Percentiles rank a stretch among this genome's conserved stretches.
Evolutionary conservation across 1,140 invertebrate genomes (phyloP).

Genomic region (Drosophila micromelanica): DNA sequence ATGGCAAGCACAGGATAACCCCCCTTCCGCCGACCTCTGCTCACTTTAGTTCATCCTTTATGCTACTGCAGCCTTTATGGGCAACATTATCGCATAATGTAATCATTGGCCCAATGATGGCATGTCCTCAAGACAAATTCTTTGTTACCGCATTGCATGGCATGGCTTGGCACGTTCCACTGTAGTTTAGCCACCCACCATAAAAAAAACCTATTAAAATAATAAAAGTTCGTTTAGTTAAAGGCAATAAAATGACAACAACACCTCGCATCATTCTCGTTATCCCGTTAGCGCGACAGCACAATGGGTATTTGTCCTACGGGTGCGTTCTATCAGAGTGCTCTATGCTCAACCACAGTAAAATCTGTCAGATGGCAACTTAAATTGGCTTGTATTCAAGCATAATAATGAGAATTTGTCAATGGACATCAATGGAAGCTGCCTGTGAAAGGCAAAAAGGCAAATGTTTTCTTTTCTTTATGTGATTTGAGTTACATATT

Average conservation of each 20-base stretch:
- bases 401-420: conserved; percentile 4
- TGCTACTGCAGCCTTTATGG: conserved; percentile 65
- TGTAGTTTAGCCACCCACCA: neutral
- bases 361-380: conserved; percentile 6
- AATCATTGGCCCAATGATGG: conserved; percentile 80
- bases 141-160: conserved; percentile 63
- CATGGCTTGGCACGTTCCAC: conserved; percentile 2
- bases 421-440: neutral
- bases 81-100: conserved; percentile 82
- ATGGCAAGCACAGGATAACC: conserved; percentile 62
- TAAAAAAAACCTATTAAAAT: conserved; percentile 67
- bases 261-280: conserved; percentile 45
- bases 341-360: conserved; percentile 13
- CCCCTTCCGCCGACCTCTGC: conserved; percentile 1
- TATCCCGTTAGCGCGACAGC: conserved; percentile 9
- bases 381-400: neutral
- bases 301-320: conserved; percentile 27
- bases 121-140: conserved; percentile 82
- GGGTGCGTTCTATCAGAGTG: conserved; percentile 24
- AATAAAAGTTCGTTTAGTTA: conserved; percentile 79
- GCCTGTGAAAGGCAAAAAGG: neutral
- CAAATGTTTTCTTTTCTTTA: conserved; percentile 1
- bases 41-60: conserved; percentile 37
- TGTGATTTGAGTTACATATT: neutral
- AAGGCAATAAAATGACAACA: conserved; percentile 75